phyloP scores from a whole-genome alignment of 2,888 invertebrate species.

The Leucozona laternaria region DNA sequence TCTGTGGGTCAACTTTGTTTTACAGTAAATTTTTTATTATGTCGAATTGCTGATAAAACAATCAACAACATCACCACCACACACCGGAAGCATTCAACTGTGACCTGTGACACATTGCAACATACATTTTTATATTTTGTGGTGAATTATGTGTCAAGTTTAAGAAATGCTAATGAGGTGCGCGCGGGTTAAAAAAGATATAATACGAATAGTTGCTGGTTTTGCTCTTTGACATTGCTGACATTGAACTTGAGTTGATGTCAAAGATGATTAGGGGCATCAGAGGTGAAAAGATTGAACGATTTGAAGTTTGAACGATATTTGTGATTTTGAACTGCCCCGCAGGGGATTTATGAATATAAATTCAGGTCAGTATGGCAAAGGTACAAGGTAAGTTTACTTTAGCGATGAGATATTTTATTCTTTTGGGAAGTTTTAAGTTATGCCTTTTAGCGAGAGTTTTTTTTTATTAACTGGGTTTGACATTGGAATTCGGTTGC shows the following conservation, averaged over 20 bases:
- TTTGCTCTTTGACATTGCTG: constrained; percentile 22
- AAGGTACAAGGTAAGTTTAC: constrained; percentile 8
- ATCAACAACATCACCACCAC: constrained; percentile 35
- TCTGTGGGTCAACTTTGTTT: constrained; percentile 18
- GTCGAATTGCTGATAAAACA: constrained; percentile 13
- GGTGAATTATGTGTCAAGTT: constrained; percentile 63
- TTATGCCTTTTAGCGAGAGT: too few relatives aligned
- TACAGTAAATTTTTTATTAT: constrained; percentile 35
- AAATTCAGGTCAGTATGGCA: constrained; percentile 12
- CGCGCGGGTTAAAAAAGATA: constrained; percentile 25
- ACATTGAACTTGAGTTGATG: constrained; percentile 30
- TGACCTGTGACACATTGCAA: constrained; percentile 58
- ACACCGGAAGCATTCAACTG: constrained; percentile 59
- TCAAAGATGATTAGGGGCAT: neutral
- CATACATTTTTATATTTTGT: constrained; percentile 15
- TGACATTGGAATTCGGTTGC: too few relatives aligned
- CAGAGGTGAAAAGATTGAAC: constrained; percentile 9
- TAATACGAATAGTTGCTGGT: constrained; percentile 28
- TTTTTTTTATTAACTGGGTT: too few relatives aligned
- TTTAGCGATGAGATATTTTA: neutral
- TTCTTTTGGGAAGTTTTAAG: neutral
- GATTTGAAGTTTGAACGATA: constrained; percentile 29
- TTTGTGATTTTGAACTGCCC: constrained; percentile 3
- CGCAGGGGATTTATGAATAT: neutral
- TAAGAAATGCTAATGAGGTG: constrained; percentile 56